A percentile compares a stretch with the other conserved stretches of the same genome.
These are phyloP conservation scores for Falco punctatus DNA, from an alignment of 2,113 vertebrate species.

Conservation along the genomic window DNA sequence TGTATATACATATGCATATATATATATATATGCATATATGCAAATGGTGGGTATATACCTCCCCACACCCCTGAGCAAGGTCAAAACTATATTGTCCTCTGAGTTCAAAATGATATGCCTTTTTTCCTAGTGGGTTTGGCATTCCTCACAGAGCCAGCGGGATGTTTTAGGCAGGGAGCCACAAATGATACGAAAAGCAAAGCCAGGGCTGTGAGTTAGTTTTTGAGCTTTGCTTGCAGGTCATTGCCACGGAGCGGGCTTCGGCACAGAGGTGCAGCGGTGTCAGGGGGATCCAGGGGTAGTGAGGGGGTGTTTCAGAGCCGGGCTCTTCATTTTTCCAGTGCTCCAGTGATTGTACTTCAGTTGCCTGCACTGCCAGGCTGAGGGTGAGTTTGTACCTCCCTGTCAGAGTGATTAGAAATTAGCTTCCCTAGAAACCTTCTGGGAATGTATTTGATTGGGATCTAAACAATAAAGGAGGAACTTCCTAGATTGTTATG, in stretches of 20 bases:
- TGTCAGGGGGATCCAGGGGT: neutral
- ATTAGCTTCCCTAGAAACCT: neutral
- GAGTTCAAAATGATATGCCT: neutral
- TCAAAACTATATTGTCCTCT: neutral
- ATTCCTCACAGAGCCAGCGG: neutral
- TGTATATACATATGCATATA: too few species aligned
- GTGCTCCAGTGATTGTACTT: neutral
- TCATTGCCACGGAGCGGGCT: neutral
- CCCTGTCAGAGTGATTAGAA: neutral
- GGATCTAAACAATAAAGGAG: neutral
- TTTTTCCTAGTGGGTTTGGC: neutral
- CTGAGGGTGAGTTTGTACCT: neutral
- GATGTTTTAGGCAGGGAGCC: constrained; percentile 4
- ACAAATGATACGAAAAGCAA: neutral
- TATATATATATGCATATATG: fast-evolving
- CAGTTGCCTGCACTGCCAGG: neutral
- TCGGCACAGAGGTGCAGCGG: neutral
- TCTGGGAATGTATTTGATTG: neutral
- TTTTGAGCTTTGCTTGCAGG: neutral
- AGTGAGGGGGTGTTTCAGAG: neutral
- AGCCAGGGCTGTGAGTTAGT: neutral
- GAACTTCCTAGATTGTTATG: neutral
- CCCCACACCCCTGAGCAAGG: neutral
- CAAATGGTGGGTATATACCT: fast-evolving
- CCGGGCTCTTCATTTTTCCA: neutral